Evolutionary conservation across 64 coral and sea anemone species (phyloP).

Genomic region (Porites australiensis): DNA sequence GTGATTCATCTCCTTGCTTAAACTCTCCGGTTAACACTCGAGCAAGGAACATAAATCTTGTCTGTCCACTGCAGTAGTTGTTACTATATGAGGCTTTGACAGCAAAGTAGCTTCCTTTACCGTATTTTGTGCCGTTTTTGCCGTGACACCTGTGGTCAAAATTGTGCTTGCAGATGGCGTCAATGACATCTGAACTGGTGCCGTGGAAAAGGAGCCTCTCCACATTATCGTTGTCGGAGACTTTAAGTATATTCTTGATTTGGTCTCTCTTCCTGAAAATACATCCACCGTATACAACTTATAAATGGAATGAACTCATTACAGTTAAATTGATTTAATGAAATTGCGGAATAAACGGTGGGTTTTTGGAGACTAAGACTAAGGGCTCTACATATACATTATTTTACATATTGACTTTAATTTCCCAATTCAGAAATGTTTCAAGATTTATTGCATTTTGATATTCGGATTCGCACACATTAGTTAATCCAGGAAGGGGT

Average conservation of each 20-base stretch:
- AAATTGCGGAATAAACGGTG: too few relatives aligned
- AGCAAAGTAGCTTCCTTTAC: constrained; percentile 78
- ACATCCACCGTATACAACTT: too few relatives aligned
- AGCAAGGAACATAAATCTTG: constrained; percentile 71
- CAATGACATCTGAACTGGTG: constrained; percentile 22
- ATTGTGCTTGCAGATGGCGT: constrained; percentile 70
- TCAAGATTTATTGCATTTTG: too few relatives aligned
- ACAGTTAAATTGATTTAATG: too few relatives aligned
- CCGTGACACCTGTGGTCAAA: constrained; percentile 57
- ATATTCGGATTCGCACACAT: too few relatives aligned
- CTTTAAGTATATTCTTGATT: constrained; percentile 25
- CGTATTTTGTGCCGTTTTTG: constrained; percentile 54
- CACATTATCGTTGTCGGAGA: background rate
- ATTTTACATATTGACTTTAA: too few relatives aligned
- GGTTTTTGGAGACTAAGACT: too few relatives aligned
- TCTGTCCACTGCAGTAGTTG: constrained; percentile 36
- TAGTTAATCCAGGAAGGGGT: too few relatives aligned
- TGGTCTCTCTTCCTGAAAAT: background rate
- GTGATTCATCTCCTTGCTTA: constrained; percentile 15
- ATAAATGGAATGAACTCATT: too few relatives aligned
- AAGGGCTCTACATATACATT: too few relatives aligned
- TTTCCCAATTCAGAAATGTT: too few relatives aligned
- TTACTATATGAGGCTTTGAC: constrained; percentile 60
- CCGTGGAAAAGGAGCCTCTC: constrained; percentile 75
- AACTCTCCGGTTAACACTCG: constrained; percentile 71